Percentiles rank a stretch among this genome's conserved stretches.
phyloP scores from a whole-genome alignment of 2,113 vertebrate genomes.

The Zosterops borbonicus region DNA sequence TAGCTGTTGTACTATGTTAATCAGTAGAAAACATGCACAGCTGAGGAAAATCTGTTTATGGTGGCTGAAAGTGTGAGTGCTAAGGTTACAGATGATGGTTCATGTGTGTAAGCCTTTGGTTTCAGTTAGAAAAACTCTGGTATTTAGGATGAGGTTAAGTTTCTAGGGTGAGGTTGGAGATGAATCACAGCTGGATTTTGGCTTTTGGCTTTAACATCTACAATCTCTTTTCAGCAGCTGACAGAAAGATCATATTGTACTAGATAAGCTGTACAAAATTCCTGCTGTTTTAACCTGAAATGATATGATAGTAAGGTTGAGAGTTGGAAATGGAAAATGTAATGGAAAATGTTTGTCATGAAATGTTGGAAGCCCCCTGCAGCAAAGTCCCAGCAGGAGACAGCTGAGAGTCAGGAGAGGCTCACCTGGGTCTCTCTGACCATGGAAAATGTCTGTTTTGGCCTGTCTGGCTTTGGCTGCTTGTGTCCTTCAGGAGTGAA shows the following conservation, averaged over 20 bases:
- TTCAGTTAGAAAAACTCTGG: not conserved
- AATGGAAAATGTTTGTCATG: constrained; percentile 34
- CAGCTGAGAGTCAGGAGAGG: not conserved
- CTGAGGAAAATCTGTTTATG: not conserved
- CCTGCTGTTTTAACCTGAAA: constrained; percentile 60
- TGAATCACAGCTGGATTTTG: constrained; percentile 60
- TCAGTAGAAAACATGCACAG: not conserved
- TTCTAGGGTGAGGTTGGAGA: constrained; percentile 31
- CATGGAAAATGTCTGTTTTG: not conserved
- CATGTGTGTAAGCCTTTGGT: not conserved
- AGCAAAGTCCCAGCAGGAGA: constrained; percentile 8
- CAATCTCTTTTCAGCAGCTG: constrained; percentile 44
- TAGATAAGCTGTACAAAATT: constrained; percentile 38
- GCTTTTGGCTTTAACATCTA: constrained; percentile 46
- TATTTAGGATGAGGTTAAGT: constrained; percentile 35
- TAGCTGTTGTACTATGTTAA: not conserved
- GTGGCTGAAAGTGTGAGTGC: not conserved
- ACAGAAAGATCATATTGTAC: constrained; percentile 25
- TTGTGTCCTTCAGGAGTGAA: not conserved
- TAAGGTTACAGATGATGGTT: not conserved
- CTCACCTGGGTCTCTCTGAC: not conserved
- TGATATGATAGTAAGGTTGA: constrained; percentile 26
- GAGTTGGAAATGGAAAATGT: constrained; percentile 58
- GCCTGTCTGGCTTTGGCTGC: not conserved
- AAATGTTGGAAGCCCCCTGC: constrained; percentile 4